Conservation (phyloP, 2,113 vertebrate species). For the Emydocephalus ijimae region DNA sequence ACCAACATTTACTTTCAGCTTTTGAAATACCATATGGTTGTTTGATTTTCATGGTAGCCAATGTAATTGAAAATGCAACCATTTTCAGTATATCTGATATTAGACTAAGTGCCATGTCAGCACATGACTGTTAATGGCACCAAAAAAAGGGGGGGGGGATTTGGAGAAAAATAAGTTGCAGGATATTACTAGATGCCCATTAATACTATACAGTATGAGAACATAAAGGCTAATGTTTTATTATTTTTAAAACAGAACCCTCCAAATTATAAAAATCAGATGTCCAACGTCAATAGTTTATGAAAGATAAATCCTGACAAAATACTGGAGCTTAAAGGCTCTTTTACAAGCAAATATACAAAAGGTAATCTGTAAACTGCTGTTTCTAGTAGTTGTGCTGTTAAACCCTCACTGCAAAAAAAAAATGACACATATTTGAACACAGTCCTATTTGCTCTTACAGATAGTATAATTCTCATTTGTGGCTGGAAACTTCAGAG, state of each 20-base stretch:
- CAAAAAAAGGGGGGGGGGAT: too few species aligned
- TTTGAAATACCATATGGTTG: not conserved
- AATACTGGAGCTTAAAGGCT: not conserved
- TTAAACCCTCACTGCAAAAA: not conserved
- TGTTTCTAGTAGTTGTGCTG: not conserved
- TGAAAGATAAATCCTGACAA: not conserved
- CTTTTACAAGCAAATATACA: not conserved
- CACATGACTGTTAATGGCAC: not conserved
- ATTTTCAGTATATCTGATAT: not conserved
- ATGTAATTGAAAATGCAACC: not conserved
- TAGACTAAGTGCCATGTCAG: not conserved
- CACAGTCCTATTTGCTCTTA: not conserved
- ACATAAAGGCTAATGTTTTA: conserved; percentile 23
- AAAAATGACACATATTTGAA: not conserved
- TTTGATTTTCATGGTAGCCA: not conserved
- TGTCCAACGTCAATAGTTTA: not conserved
- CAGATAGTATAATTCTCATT: not conserved
- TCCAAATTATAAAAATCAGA: conserved; percentile 18
- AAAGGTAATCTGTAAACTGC: not conserved
- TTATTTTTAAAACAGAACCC: conserved; percentile 21
- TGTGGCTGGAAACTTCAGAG: not conserved
- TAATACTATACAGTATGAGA: conserved; percentile 8
- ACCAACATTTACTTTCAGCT: not conserved
- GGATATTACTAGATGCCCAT: not conserved
- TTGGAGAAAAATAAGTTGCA: not conserved